Evolutionary conservation across 2,797 vertebrate genomes (phyloP).

Genomic region (Semotilus atromaculatus): DNA sequence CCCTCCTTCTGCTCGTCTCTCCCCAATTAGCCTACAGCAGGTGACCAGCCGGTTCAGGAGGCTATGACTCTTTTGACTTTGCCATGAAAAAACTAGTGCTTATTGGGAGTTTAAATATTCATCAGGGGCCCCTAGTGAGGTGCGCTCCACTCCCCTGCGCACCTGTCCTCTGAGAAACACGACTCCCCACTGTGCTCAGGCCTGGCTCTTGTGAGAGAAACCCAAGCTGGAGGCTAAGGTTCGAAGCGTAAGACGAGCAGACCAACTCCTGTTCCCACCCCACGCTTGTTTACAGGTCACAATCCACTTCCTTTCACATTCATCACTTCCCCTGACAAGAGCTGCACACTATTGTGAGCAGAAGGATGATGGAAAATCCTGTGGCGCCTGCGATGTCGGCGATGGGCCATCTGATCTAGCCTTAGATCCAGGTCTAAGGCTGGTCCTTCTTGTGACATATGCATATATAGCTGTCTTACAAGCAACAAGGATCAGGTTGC

Average conservation of each 20-base stretch:
- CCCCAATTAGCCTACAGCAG: slow-evolving; percentile 16
- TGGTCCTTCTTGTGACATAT: neutral
- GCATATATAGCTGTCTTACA: neutral
- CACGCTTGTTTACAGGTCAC: slow-evolving; percentile 72
- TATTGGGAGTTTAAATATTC: slow-evolving; percentile 67
- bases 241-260: slow-evolving; percentile 55
- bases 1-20: neutral
- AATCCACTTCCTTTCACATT: slow-evolving; percentile 72
- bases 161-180: slow-evolving; percentile 73
- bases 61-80: slow-evolving; percentile 45
- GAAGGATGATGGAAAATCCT: slow-evolving; percentile 25
- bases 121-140: slow-evolving; percentile 61
- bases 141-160: slow-evolving; percentile 61
- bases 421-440: slow-evolving; percentile 9
- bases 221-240: slow-evolving; percentile 55
- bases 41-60: slow-evolving; percentile 30
- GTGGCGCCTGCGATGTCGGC: neutral
- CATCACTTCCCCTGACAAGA: slow-evolving; percentile 65
- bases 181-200: slow-evolving; percentile 57
- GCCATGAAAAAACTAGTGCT: slow-evolving; percentile 59
- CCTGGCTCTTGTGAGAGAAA: slow-evolving; percentile 46
- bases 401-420: slow-evolving; percentile 1
- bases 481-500: slow-evolving; percentile 7
- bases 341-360: slow-evolving; percentile 21
- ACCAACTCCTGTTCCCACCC: slow-evolving; percentile 50